Evolutionary conservation across 1,140 invertebrate genomes (phyloP), one percentile per base, ranked within the genome.

Genomic region (Scaptomyza pallida): DNA sequence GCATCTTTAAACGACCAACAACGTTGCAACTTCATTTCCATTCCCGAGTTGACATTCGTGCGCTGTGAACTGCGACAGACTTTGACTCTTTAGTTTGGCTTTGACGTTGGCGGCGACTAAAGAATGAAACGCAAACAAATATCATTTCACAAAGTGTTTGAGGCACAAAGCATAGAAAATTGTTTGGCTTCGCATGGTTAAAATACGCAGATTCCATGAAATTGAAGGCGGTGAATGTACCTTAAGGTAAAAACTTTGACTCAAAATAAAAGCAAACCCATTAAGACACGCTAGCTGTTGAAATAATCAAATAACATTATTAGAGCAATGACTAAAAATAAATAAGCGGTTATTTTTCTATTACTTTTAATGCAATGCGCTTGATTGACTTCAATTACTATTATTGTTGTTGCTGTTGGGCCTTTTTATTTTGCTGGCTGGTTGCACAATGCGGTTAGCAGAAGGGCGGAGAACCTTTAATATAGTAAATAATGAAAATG

Each of bases 401-500:
- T 37, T n/a, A n/a, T 37, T 37, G 33, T n/a, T 37, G 33, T 37
- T n/a, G 33, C 3, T 30, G n/a, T n/a, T n/a, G n/a, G n/a, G n/a
- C n/a, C n/a, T n/a, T n/a, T n/a, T n/a, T n/a, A n/a, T 30, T 61
- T 64, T 51, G 65, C 40, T 48, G 45, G 48, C n/a, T 59, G 23
- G 12, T 51, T 30, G 57, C 61, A 44, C 41, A 67, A 45, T 71
- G 51, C 44, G 72, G 30, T 52, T 26, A 16, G 5, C 12, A 21
- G 26, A 12, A n/a, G 41, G 5, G 6, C 54, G 8, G 5, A 55
- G 51, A n/a, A n/a, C n/a, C 65, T 56, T 9, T 37, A 37, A 37
- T 37, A 37, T n/a, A n/a, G 33, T 37, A 50, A 60, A 76, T 77
- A 80, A 68, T 76, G 64, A 62, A 85, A 74, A 82, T 85, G 76